These are phyloP conservation scores for Apus apus DNA, from an alignment of 2,113 vertebrate genomes.

Conservation along the genomic window DNA sequence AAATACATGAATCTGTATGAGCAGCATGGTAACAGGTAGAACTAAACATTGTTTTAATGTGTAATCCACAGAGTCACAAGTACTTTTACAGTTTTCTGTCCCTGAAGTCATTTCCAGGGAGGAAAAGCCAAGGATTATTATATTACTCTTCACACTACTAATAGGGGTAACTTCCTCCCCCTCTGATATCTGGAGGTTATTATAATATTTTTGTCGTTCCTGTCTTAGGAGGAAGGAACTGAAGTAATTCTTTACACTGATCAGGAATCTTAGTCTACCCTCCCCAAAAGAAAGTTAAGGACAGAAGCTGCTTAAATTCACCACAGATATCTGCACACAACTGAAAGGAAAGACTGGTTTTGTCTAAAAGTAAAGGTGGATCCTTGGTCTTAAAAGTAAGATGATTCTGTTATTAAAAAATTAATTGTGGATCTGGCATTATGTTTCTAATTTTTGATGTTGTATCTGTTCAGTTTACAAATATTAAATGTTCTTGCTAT, in stretches of 20 bases:
- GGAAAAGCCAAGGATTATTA: background rate
- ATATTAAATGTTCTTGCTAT: slow-evolving; percentile 24
- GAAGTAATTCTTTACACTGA: slow-evolving; percentile 68
- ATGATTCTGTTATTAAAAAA: slow-evolving; percentile 2
- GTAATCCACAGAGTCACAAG: background rate
- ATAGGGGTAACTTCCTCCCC: slow-evolving; percentile 56
- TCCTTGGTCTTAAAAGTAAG: slow-evolving; percentile 43
- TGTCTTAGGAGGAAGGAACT: slow-evolving; percentile 70
- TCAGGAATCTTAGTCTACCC: slow-evolving; percentile 56
- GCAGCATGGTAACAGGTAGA: background rate
- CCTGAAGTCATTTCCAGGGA: slow-evolving; percentile 48
- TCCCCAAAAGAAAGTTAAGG: slow-evolving; percentile 38
- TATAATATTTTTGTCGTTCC: slow-evolving; percentile 41
- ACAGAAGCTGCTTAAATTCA: slow-evolving; percentile 54
- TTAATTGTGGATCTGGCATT: background rate
- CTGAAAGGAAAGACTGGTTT: background rate
- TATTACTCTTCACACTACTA: slow-evolving; percentile 21
- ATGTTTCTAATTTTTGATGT: background rate
- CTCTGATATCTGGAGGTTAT: slow-evolving; percentile 5
- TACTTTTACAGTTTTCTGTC: slow-evolving; percentile 42
- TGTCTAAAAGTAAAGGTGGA: background rate
- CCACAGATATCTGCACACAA: background rate
- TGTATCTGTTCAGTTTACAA: background rate
- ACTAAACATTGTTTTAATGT: background rate
- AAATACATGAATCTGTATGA: background rate